Evolutionary conservation across 2,113 vertebrate genomes (phyloP).

Genomic region (Poecilia latipinna): DNA sequence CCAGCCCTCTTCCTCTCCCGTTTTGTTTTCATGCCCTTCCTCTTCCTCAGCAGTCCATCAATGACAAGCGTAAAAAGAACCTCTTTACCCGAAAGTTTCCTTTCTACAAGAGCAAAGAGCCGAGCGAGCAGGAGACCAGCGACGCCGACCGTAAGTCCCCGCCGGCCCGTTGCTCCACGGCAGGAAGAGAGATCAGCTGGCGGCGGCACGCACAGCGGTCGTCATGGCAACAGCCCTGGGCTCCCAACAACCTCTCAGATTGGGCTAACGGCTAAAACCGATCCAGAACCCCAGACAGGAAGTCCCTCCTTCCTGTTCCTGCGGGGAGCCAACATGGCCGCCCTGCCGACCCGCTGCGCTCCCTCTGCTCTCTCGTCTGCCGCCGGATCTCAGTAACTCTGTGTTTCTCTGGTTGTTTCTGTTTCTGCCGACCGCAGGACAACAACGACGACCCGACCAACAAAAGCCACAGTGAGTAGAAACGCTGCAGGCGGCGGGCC

Average conservation of each 20-base stretch:
- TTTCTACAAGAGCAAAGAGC: constrained; percentile 99
- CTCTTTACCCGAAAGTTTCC: constrained; percentile 99
- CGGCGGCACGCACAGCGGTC: constrained; percentile 77
- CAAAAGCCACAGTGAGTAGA: constrained; percentile 98
- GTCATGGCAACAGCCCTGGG: constrained; percentile 17
- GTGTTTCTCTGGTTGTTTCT: constrained; percentile 91
- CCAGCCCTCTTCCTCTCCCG: constrained; percentile 81
- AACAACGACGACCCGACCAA: constrained; percentile 93
- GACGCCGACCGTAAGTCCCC: constrained; percentile 96
- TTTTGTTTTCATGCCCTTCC: constrained; percentile 84
- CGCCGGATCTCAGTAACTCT: constrained; percentile 85
- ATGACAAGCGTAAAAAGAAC: constrained; percentile 99
- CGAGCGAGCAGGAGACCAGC: constrained; percentile 98
- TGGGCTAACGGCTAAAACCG: background rate
- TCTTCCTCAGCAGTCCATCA: constrained; percentile 98
- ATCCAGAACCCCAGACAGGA: background rate
- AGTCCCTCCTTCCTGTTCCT: background rate
- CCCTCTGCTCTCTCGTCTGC: constrained; percentile 69
- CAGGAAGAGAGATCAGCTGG: constrained; percentile 74
- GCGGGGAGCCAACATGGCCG: constrained; percentile 38
- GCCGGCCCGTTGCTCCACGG: constrained; percentile 19
- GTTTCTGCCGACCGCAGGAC: constrained; percentile 91
- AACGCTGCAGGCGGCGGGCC: constrained; percentile 14
- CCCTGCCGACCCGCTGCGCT: constrained; percentile 68
- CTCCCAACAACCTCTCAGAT: background rate